A percentile compares a stretch with the other conserved stretches of the same genome.
These are phyloP conservation scores for Ptiloglossa arizonensis DNA, from an alignment of 1,140 invertebrate genomes.

Conservation along the genomic window DNA sequence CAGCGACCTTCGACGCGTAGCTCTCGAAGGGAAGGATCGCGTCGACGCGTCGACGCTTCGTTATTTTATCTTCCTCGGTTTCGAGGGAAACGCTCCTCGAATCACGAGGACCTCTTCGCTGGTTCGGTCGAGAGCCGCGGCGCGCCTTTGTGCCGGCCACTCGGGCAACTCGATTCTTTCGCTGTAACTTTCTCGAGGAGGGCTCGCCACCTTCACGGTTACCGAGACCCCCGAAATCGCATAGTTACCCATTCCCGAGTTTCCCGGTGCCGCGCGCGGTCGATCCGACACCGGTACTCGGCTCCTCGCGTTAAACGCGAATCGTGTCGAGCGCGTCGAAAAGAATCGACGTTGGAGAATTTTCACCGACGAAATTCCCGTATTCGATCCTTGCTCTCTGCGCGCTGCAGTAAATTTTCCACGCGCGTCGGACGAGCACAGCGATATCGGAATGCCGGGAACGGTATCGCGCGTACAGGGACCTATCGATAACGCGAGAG, in stretches of 20 bases:
- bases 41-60: constrained; percentile 3
- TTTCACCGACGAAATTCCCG: neutral
- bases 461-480: neutral
- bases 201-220: constrained; percentile 5
- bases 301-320: no score
- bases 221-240: neutral
- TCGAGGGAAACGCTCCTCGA: constrained; percentile 35
- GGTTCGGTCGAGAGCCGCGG: constrained; percentile 13
- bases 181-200: constrained; percentile 42
- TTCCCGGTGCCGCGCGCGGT: no score
- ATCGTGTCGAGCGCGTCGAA: no score
- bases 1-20: no score
- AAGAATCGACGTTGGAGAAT: no score
- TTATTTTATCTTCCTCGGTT: constrained; percentile 28
- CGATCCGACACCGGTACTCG: no score
- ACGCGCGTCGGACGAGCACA: neutral
- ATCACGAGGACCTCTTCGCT: constrained; percentile 34
- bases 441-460: neutral
- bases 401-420: neutral
- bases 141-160: constrained; percentile 52
- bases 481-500: neutral
- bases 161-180: constrained; percentile 53
- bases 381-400: neutral
- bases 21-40: no score
- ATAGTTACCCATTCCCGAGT: neutral